Conservation (phyloP, 2,888 invertebrate species). For the Agriopis marginaria region DNA sequence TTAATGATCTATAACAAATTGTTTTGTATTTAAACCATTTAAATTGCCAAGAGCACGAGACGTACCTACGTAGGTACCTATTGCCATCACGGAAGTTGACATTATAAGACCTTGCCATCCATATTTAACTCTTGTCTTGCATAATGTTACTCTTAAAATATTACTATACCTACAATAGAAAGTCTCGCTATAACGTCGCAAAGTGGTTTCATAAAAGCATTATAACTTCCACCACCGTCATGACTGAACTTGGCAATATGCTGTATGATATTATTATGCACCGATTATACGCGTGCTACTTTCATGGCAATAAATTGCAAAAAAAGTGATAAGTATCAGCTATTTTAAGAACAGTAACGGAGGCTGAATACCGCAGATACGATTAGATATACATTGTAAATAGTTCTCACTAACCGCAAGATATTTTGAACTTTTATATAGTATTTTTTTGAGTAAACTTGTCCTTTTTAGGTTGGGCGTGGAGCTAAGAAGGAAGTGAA, state of each 20-base stretch:
- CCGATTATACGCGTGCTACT: slow-evolving; percentile 25
- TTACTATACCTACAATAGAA: slow-evolving; percentile 36
- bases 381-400: slow-evolving; percentile 12
- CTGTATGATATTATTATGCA: slow-evolving; percentile 23
- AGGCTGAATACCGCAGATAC: slow-evolving; percentile 15
- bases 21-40: slow-evolving; percentile 19
- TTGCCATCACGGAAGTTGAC: slow-evolving; percentile 27
- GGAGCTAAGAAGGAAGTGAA: slow-evolving; percentile 93
- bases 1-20: slow-evolving; percentile 32
- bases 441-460: background rate
- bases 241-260: slow-evolving; percentile 10
- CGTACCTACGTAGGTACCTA: too few relatives aligned
- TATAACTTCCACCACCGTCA: slow-evolving; percentile 13
- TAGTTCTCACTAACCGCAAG: slow-evolving; percentile 9
- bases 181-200: slow-evolving; percentile 35
- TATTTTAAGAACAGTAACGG: background rate
- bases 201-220: slow-evolving; percentile 11
- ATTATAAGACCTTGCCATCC: slow-evolving; percentile 4
- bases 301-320: slow-evolving; percentile 14
- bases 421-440: background rate
- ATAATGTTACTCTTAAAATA: slow-evolving; percentile 30
- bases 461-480: slow-evolving; percentile 87
- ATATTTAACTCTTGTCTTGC: slow-evolving; percentile 33
- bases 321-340: slow-evolving; percentile 2
- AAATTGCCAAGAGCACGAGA: slow-evolving; percentile 7